Evolutionary conservation across 2,888 invertebrate genomes (phyloP).

Genomic region (Clivina fossor): DNA sequence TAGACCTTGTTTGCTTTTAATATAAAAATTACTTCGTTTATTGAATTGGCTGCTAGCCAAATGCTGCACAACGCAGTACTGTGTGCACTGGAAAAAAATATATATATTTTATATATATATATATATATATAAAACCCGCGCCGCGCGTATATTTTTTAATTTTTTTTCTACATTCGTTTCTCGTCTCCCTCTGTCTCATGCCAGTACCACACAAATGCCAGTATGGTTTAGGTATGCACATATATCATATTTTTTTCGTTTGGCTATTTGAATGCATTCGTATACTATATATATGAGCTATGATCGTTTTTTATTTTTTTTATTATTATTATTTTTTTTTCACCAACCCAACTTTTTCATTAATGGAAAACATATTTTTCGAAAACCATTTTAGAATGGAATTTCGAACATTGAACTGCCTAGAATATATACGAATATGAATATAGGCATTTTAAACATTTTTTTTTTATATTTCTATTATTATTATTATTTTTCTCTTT

Average conservation of each 20-base stretch:
- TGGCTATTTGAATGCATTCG: too few species aligned
- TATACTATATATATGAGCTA: too few species aligned
- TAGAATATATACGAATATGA: neutral
- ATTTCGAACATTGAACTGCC: neutral
- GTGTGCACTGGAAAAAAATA: constrained; percentile 18
- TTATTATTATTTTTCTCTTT: too few species aligned
- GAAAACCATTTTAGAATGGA: constrained; percentile 23
- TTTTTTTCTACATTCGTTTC: too few species aligned
- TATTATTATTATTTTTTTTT: constrained; percentile 25
- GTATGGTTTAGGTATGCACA: constrained; percentile 18
- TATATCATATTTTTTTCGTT: constrained; percentile 26
- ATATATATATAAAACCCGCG: constrained; percentile 20
- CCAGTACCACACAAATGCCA: too few species aligned
- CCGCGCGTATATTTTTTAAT: constrained; percentile 8
- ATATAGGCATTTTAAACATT: too few species aligned
- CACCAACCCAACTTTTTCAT: constrained; percentile 2
- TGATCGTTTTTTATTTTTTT: too few species aligned
- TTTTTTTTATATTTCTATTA: too few species aligned
- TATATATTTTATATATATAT: constrained; percentile 22
- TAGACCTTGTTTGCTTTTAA: constrained; percentile 33
- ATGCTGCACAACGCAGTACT: too few species aligned
- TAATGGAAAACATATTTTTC: constrained; percentile 30
- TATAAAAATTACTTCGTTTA: constrained; percentile 34
- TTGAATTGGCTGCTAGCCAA: constrained; percentile 30
- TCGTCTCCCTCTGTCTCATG: too few species aligned